A percentile compares a stretch with the other conserved stretches of the same genome.
phyloP scores from a whole-genome alignment of 2,113 vertebrate genomes.

The Grammomys dolichurus region DNA sequence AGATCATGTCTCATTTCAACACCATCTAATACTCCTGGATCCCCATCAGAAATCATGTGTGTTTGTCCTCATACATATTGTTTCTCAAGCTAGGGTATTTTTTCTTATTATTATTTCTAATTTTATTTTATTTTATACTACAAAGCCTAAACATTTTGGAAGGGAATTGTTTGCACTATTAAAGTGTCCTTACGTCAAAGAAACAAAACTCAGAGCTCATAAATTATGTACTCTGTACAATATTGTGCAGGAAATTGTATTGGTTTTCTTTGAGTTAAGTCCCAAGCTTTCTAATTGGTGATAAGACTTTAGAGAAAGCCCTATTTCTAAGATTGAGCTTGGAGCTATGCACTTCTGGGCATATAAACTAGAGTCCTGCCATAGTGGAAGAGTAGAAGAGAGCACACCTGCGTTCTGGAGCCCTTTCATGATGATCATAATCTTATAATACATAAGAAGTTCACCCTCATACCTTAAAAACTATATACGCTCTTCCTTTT shows the following conservation, averaged over 20 bases:
- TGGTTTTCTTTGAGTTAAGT: background rate
- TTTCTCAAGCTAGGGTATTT: background rate
- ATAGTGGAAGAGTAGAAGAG: background rate
- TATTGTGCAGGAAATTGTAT: background rate
- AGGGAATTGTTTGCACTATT: background rate
- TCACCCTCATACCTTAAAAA: background rate
- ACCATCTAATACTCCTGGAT: background rate
- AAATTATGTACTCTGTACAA: background rate
- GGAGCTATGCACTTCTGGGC: accelerated
- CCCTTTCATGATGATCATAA: background rate
- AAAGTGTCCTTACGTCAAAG: background rate
- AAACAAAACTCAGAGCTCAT: background rate
- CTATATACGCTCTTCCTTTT: background rate
- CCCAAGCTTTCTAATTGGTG: background rate
- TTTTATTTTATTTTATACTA: background rate
- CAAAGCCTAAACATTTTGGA: background rate
- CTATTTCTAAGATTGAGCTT: background rate
- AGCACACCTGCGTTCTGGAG: accelerated
- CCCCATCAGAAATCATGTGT: background rate
- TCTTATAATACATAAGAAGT: background rate
- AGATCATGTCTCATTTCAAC: background rate
- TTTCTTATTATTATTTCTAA: background rate
- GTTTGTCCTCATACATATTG: background rate
- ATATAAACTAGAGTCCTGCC: background rate
- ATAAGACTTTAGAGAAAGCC: background rate